Conservation (phyloP, 2,113 vertebrate genomes). For the Caretta caretta region DNA sequence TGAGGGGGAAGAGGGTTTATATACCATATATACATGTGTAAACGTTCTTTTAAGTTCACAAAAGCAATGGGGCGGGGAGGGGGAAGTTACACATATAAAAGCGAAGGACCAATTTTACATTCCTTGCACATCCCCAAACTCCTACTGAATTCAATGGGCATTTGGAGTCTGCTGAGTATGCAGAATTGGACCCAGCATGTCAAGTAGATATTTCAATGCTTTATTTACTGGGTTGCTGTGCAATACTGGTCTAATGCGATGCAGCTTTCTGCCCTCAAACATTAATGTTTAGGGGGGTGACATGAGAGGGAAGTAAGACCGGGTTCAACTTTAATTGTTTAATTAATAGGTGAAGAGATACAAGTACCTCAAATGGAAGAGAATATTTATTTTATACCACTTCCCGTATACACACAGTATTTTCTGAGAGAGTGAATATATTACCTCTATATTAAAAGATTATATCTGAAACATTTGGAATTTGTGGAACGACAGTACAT, state of each 20-base stretch:
- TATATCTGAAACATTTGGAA: slow-evolving; percentile 25
- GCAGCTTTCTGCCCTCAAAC: not conserved
- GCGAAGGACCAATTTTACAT: not conserved
- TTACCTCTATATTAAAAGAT: not conserved
- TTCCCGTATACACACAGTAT: not conserved
- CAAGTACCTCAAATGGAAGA: not conserved
- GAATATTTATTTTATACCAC: rapidly evolving
- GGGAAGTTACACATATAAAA: not conserved
- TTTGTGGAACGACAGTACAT: not conserved
- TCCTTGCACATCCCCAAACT: not conserved
- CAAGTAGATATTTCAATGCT: not conserved
- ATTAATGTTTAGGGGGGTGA: not conserved
- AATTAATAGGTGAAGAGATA: not conserved
- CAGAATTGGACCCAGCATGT: too few relatives aligned
- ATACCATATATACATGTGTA: rapidly evolving
- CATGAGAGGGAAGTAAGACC: slow-evolving; percentile 21
- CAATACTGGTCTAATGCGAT: not conserved
- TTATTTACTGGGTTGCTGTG: not conserved
- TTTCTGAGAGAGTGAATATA: not conserved
- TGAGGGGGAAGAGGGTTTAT: not conserved
- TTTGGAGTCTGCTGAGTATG: not conserved
- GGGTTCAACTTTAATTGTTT: not conserved
- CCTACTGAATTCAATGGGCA: not conserved
- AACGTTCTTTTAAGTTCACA: not conserved
- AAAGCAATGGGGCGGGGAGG: not conserved